Evolutionary conservation across 2,797 vertebrate genomes (phyloP).

Genomic region (Artibeus lituratus): DNA sequence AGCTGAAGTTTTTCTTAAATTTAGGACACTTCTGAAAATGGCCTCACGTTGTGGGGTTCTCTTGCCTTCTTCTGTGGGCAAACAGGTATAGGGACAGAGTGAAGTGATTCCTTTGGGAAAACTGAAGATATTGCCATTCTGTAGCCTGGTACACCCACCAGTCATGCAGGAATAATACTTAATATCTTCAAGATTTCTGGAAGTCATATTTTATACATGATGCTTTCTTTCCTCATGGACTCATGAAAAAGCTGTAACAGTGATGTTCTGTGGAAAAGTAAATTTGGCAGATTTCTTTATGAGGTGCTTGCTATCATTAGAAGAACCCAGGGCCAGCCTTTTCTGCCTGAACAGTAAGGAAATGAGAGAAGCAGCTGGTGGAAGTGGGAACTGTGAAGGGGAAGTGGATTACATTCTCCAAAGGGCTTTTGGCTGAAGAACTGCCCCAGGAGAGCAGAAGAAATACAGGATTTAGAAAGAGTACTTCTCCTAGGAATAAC

Average conservation of each 20-base stretch:
- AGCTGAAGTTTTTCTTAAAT: not conserved
- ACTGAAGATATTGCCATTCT: not conserved
- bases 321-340: constrained; percentile 80
- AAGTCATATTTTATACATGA: constrained; percentile 75
- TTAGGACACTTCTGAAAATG: not conserved
- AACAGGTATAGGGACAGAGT: not conserved
- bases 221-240: constrained; percentile 76
- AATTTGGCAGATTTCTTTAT: constrained; percentile 81
- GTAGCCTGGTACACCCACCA: not conserved
- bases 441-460: constrained; percentile 52
- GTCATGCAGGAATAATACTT: constrained; percentile 30
- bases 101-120: not conserved
- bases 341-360: constrained; percentile 74
- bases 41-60: not conserved
- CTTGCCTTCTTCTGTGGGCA: not conserved
- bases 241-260: constrained; percentile 72
- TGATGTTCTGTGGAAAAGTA: constrained; percentile 80
- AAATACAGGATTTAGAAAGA: constrained; percentile 47
- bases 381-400: constrained; percentile 71
- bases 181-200: constrained; percentile 75
- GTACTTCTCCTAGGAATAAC: constrained; percentile 60
- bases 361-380: constrained; percentile 83
- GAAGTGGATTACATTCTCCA: constrained; percentile 75
- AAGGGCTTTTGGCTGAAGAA: constrained; percentile 55
- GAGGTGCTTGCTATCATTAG: constrained; percentile 84